Evolutionary conservation across 2,113 vertebrate genomes (phyloP), one percentile per base, ranked within the genome.

Genomic region (Calonectris borealis): DNA sequence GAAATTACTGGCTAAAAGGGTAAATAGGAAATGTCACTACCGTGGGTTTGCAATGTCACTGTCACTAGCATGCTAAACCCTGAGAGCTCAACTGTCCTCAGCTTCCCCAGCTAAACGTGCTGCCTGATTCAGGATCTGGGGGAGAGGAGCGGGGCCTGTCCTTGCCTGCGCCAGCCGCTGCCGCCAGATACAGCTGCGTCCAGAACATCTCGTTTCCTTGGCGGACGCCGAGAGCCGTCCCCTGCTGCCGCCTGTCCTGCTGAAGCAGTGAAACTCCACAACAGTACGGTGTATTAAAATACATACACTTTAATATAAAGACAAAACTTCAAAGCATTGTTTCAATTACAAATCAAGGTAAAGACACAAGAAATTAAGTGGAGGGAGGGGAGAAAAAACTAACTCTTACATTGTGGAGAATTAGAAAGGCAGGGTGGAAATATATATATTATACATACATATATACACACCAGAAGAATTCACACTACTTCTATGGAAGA

Each of bases 371-470:
- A 92, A 90, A 92, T 97, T 86, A 96, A 95, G 93, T 76, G 82
- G 49, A 87, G 36, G 86, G 84, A 81, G 55, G 79, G 90, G 79
- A 71, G 88, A 24, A 69, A 83, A 88, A 84, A 86, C 88, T 89
- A 97, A 91, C 51, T 86, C 90, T 95, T 95, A 96, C 94, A 91
- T 86, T 49, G 93, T 76, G 69, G 90, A 95, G 94, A 80, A 96
- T 95, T 93, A 94, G 96, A 97, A 97, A 93, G 93, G 94, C 78
- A 61, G 94, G 97, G 82, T 94, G 94, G 96, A 93, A 95, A 97
- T 96, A 97, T 95, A 97, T 97, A 95, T 96, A 97, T 97, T 97
- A 97, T 97, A 96, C 94, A 86, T 97, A 97, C 96, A 97, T 97
- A 97, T 96, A 94, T 96, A 97, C 83, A 96, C 92, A 94, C 42